Evolutionary conservation across 2,888 invertebrate genomes (phyloP), one percentile per base, ranked within the genome.

Genomic region (Chrysodeixis includens): DNA sequence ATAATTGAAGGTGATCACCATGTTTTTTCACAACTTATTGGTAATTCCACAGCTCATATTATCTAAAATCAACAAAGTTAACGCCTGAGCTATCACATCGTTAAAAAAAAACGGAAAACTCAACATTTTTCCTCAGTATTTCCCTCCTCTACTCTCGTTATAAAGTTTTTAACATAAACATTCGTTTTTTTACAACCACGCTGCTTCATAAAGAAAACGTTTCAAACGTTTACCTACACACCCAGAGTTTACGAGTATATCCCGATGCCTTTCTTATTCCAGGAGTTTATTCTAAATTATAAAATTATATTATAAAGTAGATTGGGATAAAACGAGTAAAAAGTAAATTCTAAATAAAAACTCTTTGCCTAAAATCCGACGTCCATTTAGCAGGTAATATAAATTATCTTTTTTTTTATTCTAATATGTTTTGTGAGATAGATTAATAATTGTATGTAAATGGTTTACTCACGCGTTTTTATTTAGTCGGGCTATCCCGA

Each of bases 301-400:
- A 18, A 49, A 18, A 49, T 49, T 49, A 49, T 20, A 49, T 49
- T 49, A 49, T 49, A 49, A 49, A 49, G 46, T 49, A 49, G 20
- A 49, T 49, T 49, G 20, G 8, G 10, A 49, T 49, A 10, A 20
- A 49, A 49, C 20, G 20, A 20, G 20, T 20, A 20, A 49, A 49
- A 49, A 18, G 46, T 18, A 49, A 49, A 49, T 40, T 18, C 46
- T 49, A 20, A 49, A 20, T 49, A 49, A 20, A 49, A 49, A 49
- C 46, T 49, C 46, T 20, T 20, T 49, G 46, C 46, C 8, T 20
- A 3, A 1, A 49, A 49, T 7, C 18, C n/a, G n/a, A n/a, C n/a
- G n/a, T n/a, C n/a, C n/a, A n/a, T n/a, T n/a, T n/a, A n/a, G n/a
- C n/a, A n/a, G n/a, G n/a, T n/a, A n/a, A n/a, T n/a, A n/a, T n/a